Base-by-base conservation (phyloP, 2,113 vertebrate species). In the Sarotherodon lohbergeri region DNA sequence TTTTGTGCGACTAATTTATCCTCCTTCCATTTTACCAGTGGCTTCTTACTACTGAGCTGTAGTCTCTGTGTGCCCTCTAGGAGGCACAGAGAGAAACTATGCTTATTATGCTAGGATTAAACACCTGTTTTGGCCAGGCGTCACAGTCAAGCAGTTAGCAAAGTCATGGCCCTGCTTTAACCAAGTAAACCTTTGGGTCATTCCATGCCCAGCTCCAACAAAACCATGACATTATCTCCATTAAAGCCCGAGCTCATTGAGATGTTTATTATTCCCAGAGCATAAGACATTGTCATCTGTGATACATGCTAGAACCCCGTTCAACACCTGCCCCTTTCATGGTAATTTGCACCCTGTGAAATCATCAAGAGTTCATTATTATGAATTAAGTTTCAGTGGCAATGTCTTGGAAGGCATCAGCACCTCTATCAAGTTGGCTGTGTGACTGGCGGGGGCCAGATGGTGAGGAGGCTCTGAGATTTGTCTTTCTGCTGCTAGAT, bases 331-430 rank as follows among this genome's bases (percentile, higher is more conserved):
- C 68, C 46, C 56, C 55, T 19, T 82, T 87, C 27, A 63, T 56
- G 43, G 55, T 41, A 86, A 86, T 81, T 81, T 86, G 61, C 85
- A 81, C 78, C 59, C 84, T 46, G 34, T 89, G 84, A 93, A 93
- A 92, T 93, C 89, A 89, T 93, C 86, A 91, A 59, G 83, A 92
- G 86, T 94, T 93, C 86, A 92, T 96, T 87, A 90, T 93, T 91
- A 89, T 92, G 90, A 95, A 93, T 93, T 86, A 92, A 93, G 85
- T 88, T 81, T 83, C 57, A 56, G 90, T 9, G 76, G 48, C 82
- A 73, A 34, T 82, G 87, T 92, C 88, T 93, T 93, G 89, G 89
- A 94, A 91, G 80, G 86, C 84, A 73, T 79, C 41, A 3, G 50
- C 76, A 76, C 79, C 91, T 92, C 90, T 48, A 88, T 95, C 83